Conservation (phyloP, 2,888 invertebrate genomes). For the Strigamia maritima region DNA sequence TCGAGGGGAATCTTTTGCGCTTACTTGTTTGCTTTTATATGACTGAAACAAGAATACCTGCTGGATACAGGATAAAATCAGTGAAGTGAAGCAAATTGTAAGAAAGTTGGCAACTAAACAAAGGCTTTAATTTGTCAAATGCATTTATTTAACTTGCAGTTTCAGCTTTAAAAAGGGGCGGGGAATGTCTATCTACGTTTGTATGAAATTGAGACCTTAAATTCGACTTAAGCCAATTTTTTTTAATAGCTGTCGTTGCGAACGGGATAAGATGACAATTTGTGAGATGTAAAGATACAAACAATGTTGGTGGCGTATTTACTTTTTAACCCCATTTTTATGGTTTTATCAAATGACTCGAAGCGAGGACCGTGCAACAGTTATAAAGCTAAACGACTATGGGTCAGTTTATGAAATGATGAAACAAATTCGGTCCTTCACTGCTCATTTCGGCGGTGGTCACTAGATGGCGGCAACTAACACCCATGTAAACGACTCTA, state of each 20-base stretch:
- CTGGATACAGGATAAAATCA: slow-evolving; percentile 16
- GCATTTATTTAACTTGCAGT: not conserved
- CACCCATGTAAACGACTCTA: slow-evolving; percentile 13
- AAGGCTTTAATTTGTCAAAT: not conserved
- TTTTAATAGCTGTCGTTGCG: not conserved
- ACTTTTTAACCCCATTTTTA: slow-evolving; percentile 32
- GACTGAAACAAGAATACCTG: slow-evolving; percentile 21
- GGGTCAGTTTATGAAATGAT: slow-evolving; percentile 30
- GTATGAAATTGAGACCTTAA: not conserved
- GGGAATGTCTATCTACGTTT: not conserved
- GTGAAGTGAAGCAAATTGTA: not conserved
- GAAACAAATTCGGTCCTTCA: slow-evolving; percentile 21
- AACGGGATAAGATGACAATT: slow-evolving; percentile 22
- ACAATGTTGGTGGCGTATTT: slow-evolving; percentile 25
- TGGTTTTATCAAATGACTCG: slow-evolving; percentile 22
- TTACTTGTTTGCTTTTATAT: slow-evolving; percentile 17
- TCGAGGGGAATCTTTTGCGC: slow-evolving; percentile 13
- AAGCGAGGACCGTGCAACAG: not conserved
- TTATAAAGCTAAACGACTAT: slow-evolving; percentile 19
- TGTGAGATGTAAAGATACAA: slow-evolving; percentile 25
- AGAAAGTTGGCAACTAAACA: not conserved
- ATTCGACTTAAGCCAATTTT: not conserved
- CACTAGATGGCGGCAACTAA: slow-evolving; percentile 31
- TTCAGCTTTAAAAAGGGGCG: not conserved
- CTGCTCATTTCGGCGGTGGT: slow-evolving; percentile 6